Evolutionary conservation across 2,888 invertebrate species (phyloP), one percentile per base, ranked within the genome.

Genomic region (Spodoptera picta): DNA sequence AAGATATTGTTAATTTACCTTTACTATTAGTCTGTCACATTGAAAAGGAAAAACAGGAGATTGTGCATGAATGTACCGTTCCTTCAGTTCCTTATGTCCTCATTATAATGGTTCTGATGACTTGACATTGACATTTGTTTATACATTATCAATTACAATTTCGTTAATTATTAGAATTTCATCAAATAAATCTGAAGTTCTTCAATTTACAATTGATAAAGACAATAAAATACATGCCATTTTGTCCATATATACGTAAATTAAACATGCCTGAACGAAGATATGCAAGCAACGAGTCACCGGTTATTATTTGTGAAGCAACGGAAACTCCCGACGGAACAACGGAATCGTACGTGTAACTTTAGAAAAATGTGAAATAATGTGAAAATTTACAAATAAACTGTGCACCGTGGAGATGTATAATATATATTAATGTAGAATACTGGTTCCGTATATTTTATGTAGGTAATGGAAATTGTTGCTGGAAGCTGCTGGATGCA

Each of bases 371-470:
- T 82, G 68, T 73, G 77, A 73, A 83, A 83, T 83, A 83, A 83
- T 83, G 81, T 79, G 75, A 66, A 79, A 83, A 83, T 83, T 83
- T 74, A 75, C 75, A 83, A 82, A 82, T 81, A 80, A 81, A 81
- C 76, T 65, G 59, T 59, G 69, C 76, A 52, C 54, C 36, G 53
- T 51, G 11, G 45, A 48, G 27, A 48, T 53, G 49, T 70, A 54
- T 60, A 6, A 6, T 4, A 61, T 60, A 27, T 41, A 60, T 52
- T 51, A 5, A 48, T 19, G 23, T 12, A 6, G 9, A 1, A 23
- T 0, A 9, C 7, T 27, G 73, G 82, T 81, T 83, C 82, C 41
- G 83, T 73, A 80, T n/a, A 5, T 44, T 23, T 14, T 47, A 14
- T 60, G 55, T 63, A 27, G 19, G 3, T 2, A 0, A 19, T 19